Conservation (phyloP, 2,888 invertebrate genomes). For the Tetragnatha montana region DNA sequence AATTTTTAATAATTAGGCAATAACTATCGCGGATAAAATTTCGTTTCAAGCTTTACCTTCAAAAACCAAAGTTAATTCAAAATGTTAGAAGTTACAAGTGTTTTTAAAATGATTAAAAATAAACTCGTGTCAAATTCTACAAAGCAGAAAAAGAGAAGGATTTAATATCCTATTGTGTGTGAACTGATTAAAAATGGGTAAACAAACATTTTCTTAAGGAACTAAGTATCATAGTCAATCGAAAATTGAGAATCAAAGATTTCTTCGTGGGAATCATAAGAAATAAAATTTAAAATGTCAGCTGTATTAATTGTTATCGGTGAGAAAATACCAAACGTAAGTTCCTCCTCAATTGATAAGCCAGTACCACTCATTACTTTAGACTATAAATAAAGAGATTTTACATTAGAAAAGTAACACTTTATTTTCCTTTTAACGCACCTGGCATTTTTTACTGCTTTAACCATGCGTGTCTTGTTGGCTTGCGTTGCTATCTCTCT, state of each 20-base stretch:
- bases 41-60: too few species aligned
- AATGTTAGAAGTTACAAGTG: too few species aligned
- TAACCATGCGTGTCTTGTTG: constrained; percentile 32
- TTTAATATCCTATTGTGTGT: too few species aligned
- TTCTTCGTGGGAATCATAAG: background rate
- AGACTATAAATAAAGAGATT: background rate
- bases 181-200: too few species aligned
- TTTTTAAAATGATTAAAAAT: too few species aligned
- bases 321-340: constrained; percentile 9
- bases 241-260: background rate
- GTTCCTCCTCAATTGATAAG: background rate
- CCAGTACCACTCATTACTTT: background rate
- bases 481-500: constrained; percentile 28
- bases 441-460: background rate
- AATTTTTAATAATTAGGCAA: too few species aligned
- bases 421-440: background rate
- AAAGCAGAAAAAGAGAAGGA: too few species aligned
- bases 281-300: background rate
- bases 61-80: too few species aligned
- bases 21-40: too few species aligned
- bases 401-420: background rate
- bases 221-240: too few species aligned
- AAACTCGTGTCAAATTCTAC: too few species aligned
- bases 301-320: constrained; percentile 15
- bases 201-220: too few species aligned